Conservation (phyloP, 2,888 invertebrate species). For the Glyphotaelius pellucidus region DNA sequence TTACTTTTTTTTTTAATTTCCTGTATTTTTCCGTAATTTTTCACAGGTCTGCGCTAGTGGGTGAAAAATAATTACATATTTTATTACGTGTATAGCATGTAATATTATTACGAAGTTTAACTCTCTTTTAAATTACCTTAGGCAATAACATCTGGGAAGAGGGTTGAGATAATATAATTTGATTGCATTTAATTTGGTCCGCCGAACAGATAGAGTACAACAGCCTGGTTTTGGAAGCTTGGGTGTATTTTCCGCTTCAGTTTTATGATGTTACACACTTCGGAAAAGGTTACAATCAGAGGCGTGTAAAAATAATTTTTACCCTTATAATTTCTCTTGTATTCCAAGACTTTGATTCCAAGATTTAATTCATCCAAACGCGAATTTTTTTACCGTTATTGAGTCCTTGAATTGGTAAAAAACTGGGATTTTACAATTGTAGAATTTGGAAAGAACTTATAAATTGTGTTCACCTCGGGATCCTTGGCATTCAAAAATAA, state of each 20-base stretch:
- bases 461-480: no score
- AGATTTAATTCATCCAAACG: neutral
- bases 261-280: neutral
- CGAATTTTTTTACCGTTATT: no score
- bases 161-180: neutral
- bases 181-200: neutral
- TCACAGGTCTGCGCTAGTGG: no score
- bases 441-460: no score
- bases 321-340: neutral
- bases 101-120: neutral
- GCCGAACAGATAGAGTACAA: neutral
- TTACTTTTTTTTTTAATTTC: no score
- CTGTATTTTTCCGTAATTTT: no score
- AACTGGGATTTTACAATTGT: no score
- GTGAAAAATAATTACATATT: no score
- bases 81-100: no score
- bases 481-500: no score
- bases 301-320: neutral
- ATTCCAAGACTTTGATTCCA: neutral
- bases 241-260: no score
- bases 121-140: neutral
- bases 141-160: neutral
- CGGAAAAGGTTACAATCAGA: neutral
- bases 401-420: no score
- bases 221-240: neutral